Conservation (phyloP, 2,797 vertebrate genomes). For the Enteromius unitaeniatus region DNA sequence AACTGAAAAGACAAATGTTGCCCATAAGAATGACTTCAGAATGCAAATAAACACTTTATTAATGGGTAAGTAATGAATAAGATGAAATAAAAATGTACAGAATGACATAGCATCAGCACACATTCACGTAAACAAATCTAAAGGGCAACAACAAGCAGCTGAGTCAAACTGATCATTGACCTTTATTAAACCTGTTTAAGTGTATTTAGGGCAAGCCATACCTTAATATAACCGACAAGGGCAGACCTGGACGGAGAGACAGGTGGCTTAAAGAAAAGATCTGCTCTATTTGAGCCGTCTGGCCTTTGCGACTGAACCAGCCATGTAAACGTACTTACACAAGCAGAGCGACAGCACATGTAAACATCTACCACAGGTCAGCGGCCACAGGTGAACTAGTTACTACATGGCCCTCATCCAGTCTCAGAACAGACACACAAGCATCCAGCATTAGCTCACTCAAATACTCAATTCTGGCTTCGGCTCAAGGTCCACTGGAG, state of each 20-base stretch:
- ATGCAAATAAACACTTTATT: too few relatives aligned
- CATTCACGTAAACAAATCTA: slow-evolving; percentile 21
- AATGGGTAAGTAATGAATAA: background rate
- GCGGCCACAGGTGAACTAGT: slow-evolving; percentile 4
- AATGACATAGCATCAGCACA: background rate
- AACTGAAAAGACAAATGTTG: background rate
- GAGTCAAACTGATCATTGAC: slow-evolving; percentile 54
- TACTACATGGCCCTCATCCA: slow-evolving; percentile 5
- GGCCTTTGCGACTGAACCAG: slow-evolving; percentile 65
- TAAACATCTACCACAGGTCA: slow-evolving; percentile 35
- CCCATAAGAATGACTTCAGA: background rate
- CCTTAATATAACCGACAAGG: slow-evolving; percentile 76
- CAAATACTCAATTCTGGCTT: slow-evolving; percentile 13
- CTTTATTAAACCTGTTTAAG: slow-evolving; percentile 63
- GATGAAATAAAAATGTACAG: background rate
- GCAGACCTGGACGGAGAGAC: slow-evolving; percentile 75
- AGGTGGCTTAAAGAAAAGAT: slow-evolving; percentile 77
- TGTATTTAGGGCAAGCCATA: slow-evolving; percentile 79
- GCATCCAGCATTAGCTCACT: background rate
- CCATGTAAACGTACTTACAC: slow-evolving; percentile 73
- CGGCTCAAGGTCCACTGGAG: slow-evolving; percentile 17
- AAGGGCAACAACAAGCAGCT: slow-evolving; percentile 43
- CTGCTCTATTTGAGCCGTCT: slow-evolving; percentile 77
- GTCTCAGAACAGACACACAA: background rate
- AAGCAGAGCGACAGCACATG: slow-evolving; percentile 46